Base-by-base conservation (phyloP, 2,113 vertebrate genomes). In the Pygoscelis adeliae region DNA sequence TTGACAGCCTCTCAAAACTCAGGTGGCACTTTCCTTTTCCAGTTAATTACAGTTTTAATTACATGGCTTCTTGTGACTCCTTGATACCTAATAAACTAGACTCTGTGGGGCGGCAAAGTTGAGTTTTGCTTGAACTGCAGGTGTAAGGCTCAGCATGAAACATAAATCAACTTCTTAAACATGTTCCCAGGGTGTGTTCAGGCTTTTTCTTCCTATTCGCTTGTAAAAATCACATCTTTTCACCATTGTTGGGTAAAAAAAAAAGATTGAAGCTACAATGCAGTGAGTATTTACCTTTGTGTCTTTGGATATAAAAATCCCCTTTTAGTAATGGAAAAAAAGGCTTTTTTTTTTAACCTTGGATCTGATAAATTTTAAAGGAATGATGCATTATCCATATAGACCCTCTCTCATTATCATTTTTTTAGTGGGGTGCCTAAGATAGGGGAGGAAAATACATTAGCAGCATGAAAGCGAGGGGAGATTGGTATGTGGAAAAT, bases 41-140 rank as follows among this genome's bases (percentile, higher is more conserved):
- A 98, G 98, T 99, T 98, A 98, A 99, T 98, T 98, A 98, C 97
- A 72, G 97, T 98, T 98, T 98, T 99, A 98, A 98, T 99, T 98
- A 98, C 98, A 98, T 91, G 96, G 98, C 98, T 99, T 98, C 98
- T 98, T 98, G 98, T 97, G 97, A 98, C 98, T 98, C 98, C 98
- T 98, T 98, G 98, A 98, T 98, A 98, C 98, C 98, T 99, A 98
- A 98, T 98, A 99, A 98, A 98, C 97, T 98, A 98, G 98, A 97
- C 98, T 98, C 98, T 98, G 97, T 98, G 98, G 98, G 98, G 98
- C 90, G 96, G 98, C 98, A 97, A 98, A 98, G 98, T 98, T 98
- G 98, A 97, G 98, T 98, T 98, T 98, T 98, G 97, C 98, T 98
- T 99, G 98, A 98, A 98, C 98, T 99, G 98, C 98, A 99, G 98